Percentiles rank a stretch among this genome's conserved stretches.
Evolutionary conservation across 1,140 invertebrate species (phyloP).

Genomic region (Protaetia brevitarsis): DNA sequence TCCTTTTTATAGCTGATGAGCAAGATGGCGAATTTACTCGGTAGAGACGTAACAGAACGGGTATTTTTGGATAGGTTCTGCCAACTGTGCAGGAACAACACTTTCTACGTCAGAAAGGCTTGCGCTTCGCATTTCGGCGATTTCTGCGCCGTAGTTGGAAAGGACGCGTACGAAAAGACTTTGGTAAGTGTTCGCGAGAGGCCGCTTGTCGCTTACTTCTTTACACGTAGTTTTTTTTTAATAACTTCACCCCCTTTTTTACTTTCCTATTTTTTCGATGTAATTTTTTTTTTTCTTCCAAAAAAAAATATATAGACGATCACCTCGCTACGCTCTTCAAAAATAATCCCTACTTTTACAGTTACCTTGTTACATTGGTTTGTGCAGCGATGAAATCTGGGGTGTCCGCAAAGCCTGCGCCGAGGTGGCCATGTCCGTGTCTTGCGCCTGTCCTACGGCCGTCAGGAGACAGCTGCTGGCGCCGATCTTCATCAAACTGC

Average conservation of each 20-base stretch:
- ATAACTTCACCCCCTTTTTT: not conserved
- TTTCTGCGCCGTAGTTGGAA: constrained; percentile 64
- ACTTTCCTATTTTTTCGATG: not conserved
- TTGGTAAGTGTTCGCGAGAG: constrained; percentile 57
- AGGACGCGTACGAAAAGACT: constrained; percentile 59
- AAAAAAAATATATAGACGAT: no score
- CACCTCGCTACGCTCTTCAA: constrained; percentile 8
- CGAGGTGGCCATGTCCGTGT: constrained; percentile 71
- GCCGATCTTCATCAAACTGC: constrained; percentile 60
- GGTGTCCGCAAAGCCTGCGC: constrained; percentile 75
- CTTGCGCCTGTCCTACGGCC: constrained; percentile 60
- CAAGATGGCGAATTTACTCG: constrained; percentile 68
- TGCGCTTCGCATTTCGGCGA: constrained; percentile 73
- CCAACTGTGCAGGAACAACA: constrained; percentile 61
- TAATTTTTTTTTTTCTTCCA: no score
- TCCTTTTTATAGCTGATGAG: constrained; percentile 65
- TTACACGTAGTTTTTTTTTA: no score
- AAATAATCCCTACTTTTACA: constrained; percentile 49
- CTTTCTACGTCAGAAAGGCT: constrained; percentile 66
- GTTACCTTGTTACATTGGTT: constrained; percentile 66
- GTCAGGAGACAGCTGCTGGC: constrained; percentile 60
- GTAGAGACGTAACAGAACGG: constrained; percentile 64
- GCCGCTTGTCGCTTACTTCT: not conserved
- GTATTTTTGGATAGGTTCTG: constrained; percentile 67
- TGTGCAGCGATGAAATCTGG: constrained; percentile 71